phyloP scores from a whole-genome alignment of 2,113 vertebrate species.

The Pygoscelis adeliae region DNA sequence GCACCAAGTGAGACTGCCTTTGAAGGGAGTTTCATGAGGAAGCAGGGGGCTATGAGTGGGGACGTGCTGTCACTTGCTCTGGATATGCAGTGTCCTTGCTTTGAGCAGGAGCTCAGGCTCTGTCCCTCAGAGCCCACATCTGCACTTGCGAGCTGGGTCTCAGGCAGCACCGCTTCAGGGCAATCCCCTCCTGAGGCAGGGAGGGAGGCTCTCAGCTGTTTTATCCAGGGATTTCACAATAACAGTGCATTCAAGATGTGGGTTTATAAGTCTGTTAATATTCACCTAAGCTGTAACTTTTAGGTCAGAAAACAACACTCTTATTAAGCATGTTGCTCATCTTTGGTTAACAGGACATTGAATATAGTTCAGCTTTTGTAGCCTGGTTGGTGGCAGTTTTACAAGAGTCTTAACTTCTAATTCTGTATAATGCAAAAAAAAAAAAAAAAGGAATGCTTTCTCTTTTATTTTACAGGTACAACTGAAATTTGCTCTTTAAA shows the following conservation, averaged over 20 bases:
- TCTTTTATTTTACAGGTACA: neutral
- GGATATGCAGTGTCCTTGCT: neutral
- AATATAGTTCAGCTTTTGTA: neutral
- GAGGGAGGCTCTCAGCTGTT: neutral
- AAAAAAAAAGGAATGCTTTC: neutral
- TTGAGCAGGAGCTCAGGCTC: neutral
- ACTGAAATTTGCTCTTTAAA: neutral
- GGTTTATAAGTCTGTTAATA: neutral
- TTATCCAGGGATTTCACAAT: slow-evolving; percentile 10
- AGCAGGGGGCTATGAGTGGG: neutral
- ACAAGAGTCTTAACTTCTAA: neutral
- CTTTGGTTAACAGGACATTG: neutral
- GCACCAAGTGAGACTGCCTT: neutral
- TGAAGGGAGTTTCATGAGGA: neutral
- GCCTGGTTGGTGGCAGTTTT: neutral
- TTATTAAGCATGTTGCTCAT: neutral
- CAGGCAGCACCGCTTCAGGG: neutral
- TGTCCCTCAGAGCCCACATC: neutral
- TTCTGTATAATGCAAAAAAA: neutral
- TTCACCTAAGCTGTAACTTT: neutral
- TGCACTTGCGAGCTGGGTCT: neutral
- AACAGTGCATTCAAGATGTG: neutral
- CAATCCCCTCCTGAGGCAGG: neutral
- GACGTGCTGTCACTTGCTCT: neutral
- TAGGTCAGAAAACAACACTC: neutral